Base-by-base conservation (phyloP, 1,140 invertebrate genomes). In the Drosophila subobscura region DNA sequence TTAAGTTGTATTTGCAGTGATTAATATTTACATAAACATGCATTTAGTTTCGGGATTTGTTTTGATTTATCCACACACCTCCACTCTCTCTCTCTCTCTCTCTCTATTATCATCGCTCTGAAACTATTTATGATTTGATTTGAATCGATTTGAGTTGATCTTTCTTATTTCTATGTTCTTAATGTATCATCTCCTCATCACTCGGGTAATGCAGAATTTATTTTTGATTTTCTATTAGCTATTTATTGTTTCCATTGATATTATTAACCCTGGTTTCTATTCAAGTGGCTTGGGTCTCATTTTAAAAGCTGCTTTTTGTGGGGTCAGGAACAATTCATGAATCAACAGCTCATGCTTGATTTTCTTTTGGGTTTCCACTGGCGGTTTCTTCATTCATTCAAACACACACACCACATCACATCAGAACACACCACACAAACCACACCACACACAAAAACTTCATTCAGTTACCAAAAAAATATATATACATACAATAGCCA, bases 401-500 rank as follows among this genome's bases (percentile, higher is more conserved):
- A 54, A 65, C 42, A 46, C 66, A 73, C 44, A 74, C 29, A 37
- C 10, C 33, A 70, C 23, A 50, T 71, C 44, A 49, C 72, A 54
- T 67, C 44, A 20, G 16, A 20, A 51, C 76, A 54, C 57, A 51
- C 23, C 23, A 56, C 40, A 58, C 44, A 56, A 16, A 56, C 16
- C 14, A 71, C 33, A 70, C 23, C 33, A 70, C 23, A 50, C 29
- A 63, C 53, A 72, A 63, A 67, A 47, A 54, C 54, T 51, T 72
- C 74, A 83, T 77, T 70, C 77, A 77, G 68, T 86, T 72, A 67
- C 58, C 77, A 68, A 85, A 63, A 57, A 44, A 79, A 90, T 78
- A 86, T 86, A 90, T 70, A 90, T 84, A 89, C 88, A 91, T 86
- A 86, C 77, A 86, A 90, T 89, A 89, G 89, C 79, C 78, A 89